These are phyloP conservation scores for Galeopterus variegatus DNA, from an alignment of 2,113 vertebrate species.

Conservation along the genomic window DNA sequence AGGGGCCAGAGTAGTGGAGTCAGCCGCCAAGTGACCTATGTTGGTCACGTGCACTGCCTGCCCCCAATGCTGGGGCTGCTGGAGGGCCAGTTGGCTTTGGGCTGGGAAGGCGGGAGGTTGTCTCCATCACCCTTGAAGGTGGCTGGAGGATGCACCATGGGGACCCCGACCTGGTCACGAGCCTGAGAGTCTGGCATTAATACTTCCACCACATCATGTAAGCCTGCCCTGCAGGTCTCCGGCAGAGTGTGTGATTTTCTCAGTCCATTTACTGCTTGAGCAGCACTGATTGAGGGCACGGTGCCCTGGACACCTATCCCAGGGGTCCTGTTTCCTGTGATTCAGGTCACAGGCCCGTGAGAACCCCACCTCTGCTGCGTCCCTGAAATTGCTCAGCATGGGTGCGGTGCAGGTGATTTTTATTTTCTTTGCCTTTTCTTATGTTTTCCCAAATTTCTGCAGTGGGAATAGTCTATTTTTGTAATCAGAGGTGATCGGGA, in stretches of 20 bases:
- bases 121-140: fast-evolving
- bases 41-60: fast-evolving
- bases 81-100: not conserved
- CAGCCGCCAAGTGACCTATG: fast-evolving
- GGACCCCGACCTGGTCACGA: fast-evolving
- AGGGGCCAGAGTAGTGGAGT: too few relatives aligned
- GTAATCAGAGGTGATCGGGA: fast-evolving
- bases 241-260: fast-evolving
- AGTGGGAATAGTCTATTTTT: not conserved
- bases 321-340: fast-evolving
- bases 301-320: fast-evolving
- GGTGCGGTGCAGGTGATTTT: not conserved
- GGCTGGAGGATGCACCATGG: fast-evolving
- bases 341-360: not conserved
- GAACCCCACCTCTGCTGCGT: fast-evolving
- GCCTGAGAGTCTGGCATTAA: fast-evolving
- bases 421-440: not conserved
- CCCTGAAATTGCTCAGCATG: fast-evolving
- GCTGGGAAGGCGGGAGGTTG: fast-evolving
- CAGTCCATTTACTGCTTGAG: fast-evolving
- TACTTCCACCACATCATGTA: fast-evolving
- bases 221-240: not conserved
- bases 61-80: not conserved
- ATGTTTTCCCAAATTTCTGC: not conserved
- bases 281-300: fast-evolving